Evolutionary conservation across 2,113 vertebrate species (phyloP).

Genomic region (Asarcornis scutulata): DNA sequence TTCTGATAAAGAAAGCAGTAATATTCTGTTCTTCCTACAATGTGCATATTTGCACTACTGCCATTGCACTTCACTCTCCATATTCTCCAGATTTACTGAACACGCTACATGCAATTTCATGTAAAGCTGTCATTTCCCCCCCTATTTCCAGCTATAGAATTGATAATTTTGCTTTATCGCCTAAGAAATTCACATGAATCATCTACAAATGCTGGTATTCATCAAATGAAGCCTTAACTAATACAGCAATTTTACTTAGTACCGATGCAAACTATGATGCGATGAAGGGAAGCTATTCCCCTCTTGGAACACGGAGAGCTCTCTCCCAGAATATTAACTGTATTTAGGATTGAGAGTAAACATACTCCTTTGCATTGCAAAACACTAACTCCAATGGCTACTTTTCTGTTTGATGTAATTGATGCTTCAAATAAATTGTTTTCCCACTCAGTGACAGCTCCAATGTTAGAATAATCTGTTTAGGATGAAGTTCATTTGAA

Average conservation of each 20-base stretch:
- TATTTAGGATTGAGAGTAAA: neutral
- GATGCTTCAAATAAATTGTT: slow-evolving; percentile 8
- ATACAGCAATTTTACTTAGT: neutral
- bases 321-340: neutral
- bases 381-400: neutral
- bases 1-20: neutral
- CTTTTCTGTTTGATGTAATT: neutral
- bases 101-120: neutral
- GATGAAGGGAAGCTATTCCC: neutral
- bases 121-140: neutral
- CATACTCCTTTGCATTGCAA: neutral
- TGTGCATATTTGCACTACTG: neutral
- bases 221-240: neutral
- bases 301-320: neutral
- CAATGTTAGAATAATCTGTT: slow-evolving; percentile 1
- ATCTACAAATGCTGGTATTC: neutral
- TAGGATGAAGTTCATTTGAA: slow-evolving; percentile 36
- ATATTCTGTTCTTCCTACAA: neutral
- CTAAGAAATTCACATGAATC: neutral
- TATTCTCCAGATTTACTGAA: neutral
- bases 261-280: neutral
- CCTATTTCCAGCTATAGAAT: neutral
- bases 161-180: neutral
- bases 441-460: neutral
- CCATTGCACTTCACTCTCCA: neutral